A percentile compares a stretch with the other conserved stretches of the same genome.
phyloP scores from a whole-genome alignment of 2,888 invertebrate species.

The Ochropleura plecta region DNA sequence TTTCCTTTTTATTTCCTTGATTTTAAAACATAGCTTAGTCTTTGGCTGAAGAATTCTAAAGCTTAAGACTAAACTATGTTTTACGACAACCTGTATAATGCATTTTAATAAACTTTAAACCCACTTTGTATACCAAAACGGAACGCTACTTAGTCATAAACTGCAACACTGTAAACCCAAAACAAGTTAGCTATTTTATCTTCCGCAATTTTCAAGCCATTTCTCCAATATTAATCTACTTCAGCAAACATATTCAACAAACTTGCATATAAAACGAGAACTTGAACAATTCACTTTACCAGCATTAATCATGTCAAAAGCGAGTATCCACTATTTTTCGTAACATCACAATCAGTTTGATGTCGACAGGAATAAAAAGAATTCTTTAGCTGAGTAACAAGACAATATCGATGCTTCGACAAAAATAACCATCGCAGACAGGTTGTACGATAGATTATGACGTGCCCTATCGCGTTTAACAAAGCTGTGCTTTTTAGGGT shows the following conservation, averaged over 20 bases:
- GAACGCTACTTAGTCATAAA: conserved; percentile 26
- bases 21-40: too few species aligned
- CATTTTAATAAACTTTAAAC: conserved; percentile 50
- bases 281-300: conserved; percentile 33
- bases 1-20: neutral
- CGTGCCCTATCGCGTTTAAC: conserved; percentile 84
- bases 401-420: conserved; percentile 62
- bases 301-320: conserved; percentile 55
- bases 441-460: conserved; percentile 75
- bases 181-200: conserved; percentile 38
- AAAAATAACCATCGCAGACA: conserved; percentile 71
- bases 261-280: conserved; percentile 42
- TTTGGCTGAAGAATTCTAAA: conserved; percentile 1
- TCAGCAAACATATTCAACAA: conserved; percentile 34
- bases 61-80: conserved; percentile 16
- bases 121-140: conserved; percentile 17
- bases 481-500: conserved; percentile 78
- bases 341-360: conserved; percentile 63
- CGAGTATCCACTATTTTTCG: conserved; percentile 47
- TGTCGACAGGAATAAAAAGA: conserved; percentile 70
- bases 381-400: conserved; percentile 60
- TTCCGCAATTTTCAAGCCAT: conserved; percentile 12
- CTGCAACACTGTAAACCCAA: conserved; percentile 39
- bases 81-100: conserved; percentile 37
- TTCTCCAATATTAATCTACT: conserved; percentile 41